phyloP scores from a whole-genome alignment of 2,113 vertebrate species.

The Callocephalon fimbriatum region DNA sequence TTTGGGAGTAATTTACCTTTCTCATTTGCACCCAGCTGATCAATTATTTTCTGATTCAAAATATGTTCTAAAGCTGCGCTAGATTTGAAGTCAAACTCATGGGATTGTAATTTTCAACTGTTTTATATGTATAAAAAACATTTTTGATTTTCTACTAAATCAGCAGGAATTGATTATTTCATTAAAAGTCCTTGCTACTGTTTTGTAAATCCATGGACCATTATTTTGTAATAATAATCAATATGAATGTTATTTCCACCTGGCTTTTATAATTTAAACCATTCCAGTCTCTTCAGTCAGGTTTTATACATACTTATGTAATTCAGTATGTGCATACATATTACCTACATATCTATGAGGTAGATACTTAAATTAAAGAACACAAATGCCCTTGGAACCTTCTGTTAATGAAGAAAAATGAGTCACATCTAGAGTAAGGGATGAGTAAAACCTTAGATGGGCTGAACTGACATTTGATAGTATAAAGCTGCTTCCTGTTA shows the following conservation, averaged over 20 bases:
- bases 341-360: neutral
- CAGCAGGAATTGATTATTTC: neutral
- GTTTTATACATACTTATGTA: neutral
- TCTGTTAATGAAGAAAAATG: neutral
- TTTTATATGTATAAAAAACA: fast-evolving
- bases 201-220: neutral
- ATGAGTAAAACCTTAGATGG: neutral
- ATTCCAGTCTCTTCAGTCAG: neutral
- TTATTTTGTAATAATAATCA: neutral
- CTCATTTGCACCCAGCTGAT: neutral
- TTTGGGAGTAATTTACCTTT: neutral
- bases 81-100: neutral
- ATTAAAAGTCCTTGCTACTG: neutral
- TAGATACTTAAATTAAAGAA: neutral
- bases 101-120: neutral
- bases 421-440: neutral
- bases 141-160: neutral
- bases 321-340: neutral
- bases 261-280: neutral
- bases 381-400: neutral
- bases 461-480: neutral
- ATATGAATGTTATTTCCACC: neutral
- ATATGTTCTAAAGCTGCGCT: fast-evolving
- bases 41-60: neutral
- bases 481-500: neutral